Percentiles rank a stretch among this genome's conserved stretches.
phyloP scores from a whole-genome alignment of 2,888 invertebrate genomes.

The Terebella lapidaria region DNA sequence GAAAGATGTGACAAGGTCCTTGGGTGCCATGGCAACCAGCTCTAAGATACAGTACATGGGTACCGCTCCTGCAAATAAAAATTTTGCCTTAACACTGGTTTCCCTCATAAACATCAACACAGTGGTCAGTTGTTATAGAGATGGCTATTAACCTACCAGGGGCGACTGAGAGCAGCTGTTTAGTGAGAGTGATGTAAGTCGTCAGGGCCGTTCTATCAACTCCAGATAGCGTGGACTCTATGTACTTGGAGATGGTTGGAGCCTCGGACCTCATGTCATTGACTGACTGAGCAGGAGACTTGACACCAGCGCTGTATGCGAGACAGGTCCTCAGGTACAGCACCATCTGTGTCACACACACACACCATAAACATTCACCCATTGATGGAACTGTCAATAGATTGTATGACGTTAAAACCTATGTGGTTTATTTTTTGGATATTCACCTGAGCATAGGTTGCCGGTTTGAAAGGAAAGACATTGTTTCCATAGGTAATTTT shows the following conservation, averaged over 20 bases:
- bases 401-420: too few species aligned
- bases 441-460: conserved; percentile 55
- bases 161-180: conserved; percentile 59
- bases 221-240: conserved; percentile 61
- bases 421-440: too few species aligned
- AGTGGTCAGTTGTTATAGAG: neutral
- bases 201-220: conserved; percentile 37
- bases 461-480: conserved; percentile 65
- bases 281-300: conserved; percentile 38
- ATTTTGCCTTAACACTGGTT: neutral
- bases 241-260: conserved; percentile 41
- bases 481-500: conserved; percentile 53
- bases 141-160: conserved; percentile 55
- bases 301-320: conserved; percentile 61
- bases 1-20: conserved; percentile 64
- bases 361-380: neutral
- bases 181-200: conserved; percentile 41
- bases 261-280: conserved; percentile 39
- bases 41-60: conserved; percentile 72
- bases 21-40: conserved; percentile 75
- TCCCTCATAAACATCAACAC: neutral
- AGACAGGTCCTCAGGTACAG: conserved; percentile 76
- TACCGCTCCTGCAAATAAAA: conserved; percentile 31
- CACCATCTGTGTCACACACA: conserved; percentile 62
- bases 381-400: neutral